Evolutionary conservation across 1,140 invertebrate genomes (phyloP).

Genomic region (Lordiphosa mommai): DNA sequence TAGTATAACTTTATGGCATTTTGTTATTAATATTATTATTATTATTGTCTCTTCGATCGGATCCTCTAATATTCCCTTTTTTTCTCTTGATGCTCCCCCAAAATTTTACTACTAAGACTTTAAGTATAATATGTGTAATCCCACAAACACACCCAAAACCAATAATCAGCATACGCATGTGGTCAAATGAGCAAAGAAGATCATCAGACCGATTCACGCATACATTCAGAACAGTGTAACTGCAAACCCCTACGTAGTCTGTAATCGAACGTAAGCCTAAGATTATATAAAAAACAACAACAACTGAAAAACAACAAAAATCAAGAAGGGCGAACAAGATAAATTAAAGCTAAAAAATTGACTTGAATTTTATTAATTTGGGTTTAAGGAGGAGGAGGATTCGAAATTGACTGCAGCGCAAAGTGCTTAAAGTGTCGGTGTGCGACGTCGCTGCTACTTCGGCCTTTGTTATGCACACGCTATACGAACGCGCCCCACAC

Average conservation of each 20-base stretch:
- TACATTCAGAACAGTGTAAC: constrained; percentile 68
- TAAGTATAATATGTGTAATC: constrained; percentile 3
- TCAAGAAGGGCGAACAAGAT: constrained; percentile 41
- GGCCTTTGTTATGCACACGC: no score
- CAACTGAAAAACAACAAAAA: no score
- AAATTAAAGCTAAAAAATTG: constrained; percentile 46
- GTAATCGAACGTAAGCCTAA: constrained; percentile 47
- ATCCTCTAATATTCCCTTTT: neutral
- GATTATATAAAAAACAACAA: constrained; percentile 26
- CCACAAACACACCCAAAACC: neutral
- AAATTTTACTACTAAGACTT: constrained; percentile 10
- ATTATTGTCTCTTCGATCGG: constrained; percentile 32
- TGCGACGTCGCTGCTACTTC: no score
- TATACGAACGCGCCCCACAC: no score
- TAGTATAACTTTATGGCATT: constrained; percentile 55
- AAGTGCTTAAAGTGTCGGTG: no score
- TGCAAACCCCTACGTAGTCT: constrained; percentile 44
- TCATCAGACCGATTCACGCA: constrained; percentile 36
- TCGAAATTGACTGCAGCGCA: no score
- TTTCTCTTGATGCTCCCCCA: neutral
- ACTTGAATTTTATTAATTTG: neutral
- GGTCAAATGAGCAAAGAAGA: constrained; percentile 9
- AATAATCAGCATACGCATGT: neutral
- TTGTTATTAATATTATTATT: constrained; percentile 20
- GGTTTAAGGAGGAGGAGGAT: neutral